Evolutionary conservation across 2,797 vertebrate species (phyloP).

Genomic region (Enteromius trimaculatus): DNA sequence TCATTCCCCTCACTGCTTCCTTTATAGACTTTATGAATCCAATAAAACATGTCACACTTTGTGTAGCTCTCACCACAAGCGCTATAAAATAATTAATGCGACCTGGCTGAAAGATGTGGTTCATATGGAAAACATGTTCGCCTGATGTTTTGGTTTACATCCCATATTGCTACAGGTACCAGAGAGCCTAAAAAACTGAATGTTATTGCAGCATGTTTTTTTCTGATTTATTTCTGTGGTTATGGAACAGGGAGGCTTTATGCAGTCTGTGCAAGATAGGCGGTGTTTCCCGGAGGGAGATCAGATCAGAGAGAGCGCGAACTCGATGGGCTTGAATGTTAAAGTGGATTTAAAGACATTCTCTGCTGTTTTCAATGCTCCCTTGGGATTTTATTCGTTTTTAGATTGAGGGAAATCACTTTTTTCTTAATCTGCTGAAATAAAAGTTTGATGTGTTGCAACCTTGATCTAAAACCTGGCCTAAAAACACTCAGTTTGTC

Average conservation of each 20-base stretch:
- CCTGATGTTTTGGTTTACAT: conserved; percentile 29
- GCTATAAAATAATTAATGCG: conserved; percentile 57
- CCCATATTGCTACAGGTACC: conserved; percentile 23
- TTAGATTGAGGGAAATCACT: neutral
- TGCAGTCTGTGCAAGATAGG: neutral
- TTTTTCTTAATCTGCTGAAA: neutral
- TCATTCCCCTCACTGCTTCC: conserved; percentile 43
- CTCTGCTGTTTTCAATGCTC: neutral
- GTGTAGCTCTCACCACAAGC: conserved; percentile 33
- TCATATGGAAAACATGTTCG: conserved; percentile 45
- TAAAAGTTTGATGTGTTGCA: neutral
- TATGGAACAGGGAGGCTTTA: neutral
- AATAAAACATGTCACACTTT: conserved; percentile 42
- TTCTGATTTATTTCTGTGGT: conserved; percentile 56
- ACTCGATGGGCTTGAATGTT: conserved; percentile 2
- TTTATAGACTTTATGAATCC: conserved; percentile 46
- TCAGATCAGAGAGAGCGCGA: neutral
- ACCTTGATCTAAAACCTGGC: neutral
- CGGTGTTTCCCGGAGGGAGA: conserved; percentile 16
- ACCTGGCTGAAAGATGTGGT: conserved; percentile 24
- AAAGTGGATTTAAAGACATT: conserved; percentile 7
- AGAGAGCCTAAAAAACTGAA: conserved; percentile 41
- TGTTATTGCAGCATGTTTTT: conserved; percentile 54
- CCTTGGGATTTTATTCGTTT: conserved; percentile 1
- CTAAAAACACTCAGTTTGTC: neutral